Base-by-base conservation (phyloP, 1,140 invertebrate species). In the Pogonognathellus flavescens region DNA sequence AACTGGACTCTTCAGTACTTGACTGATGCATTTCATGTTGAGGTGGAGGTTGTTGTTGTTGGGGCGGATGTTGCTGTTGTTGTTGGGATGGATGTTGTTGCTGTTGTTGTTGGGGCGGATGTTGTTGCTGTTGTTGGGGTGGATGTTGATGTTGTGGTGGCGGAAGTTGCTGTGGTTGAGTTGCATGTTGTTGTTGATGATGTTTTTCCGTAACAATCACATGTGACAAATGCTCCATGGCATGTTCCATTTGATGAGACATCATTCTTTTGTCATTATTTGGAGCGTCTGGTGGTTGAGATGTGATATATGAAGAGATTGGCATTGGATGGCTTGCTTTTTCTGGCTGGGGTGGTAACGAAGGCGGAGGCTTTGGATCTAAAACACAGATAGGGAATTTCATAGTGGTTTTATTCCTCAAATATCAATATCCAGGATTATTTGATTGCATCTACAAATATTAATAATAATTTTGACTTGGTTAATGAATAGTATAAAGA, bases 261-360 rank as follows among this genome's bases (percentile, higher is more conserved):
- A 72, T 70, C 25, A 59, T 62, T 49, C 53, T 57, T 70, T 85
- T 66, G 3, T 9, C 53, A 22, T 55, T 57, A 41, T 50, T n/a
- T 16, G 31, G 18, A 8, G n/a, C 76, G 10, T 8, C 57, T 50
- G 57, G n/a, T 14, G 25, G 31, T 8, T 50, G 70, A 6, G 80
- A 22, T 4, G 18, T 57, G 0, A 85, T 60, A 18, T 85, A 85
- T 5, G 70, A 59, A 5, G 41, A 52, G 18, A 80, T 80, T 11
- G 70, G 70, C 70, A 84, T 84, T 11, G 66, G 53, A 60, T 84
- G 72, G n/a, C 41, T 85, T 6, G 49, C 18, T 31, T 83, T 81
- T 53, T 83, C 16, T 16, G 41, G 41, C 18, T 18, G 22, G 5
- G 70, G 31, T 7, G 20, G 9, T 6, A 41, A 41, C 6, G 41